Percentiles rank a stretch among this genome's conserved stretches.
phyloP scores from a whole-genome alignment of 2,113 vertebrate species.

The Elgaria multicarinata region DNA sequence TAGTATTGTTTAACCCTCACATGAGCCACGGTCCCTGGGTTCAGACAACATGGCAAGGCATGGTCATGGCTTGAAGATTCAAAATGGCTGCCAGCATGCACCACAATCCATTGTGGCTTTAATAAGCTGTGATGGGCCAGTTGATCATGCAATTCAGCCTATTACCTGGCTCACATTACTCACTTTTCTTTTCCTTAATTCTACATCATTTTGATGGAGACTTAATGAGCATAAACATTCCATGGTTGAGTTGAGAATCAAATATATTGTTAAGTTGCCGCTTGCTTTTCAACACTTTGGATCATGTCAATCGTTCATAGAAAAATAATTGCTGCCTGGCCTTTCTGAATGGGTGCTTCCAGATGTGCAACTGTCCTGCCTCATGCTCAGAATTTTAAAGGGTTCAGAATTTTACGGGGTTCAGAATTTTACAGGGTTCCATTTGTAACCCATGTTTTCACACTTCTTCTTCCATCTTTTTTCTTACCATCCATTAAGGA shows the following conservation, averaged over 20 bases:
- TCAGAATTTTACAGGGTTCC: not conserved
- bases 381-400: not conserved
- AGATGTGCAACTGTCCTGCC: not conserved
- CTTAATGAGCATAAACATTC: not conserved
- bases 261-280: not conserved
- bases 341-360: not conserved
- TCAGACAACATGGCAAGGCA: no score
- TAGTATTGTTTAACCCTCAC: no score
- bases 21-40: no score
- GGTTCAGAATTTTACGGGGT: not conserved
- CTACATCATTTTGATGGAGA: not conserved
- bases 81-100: no score
- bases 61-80: no score
- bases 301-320: not conserved
- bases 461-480: not conserved
- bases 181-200: not conserved
- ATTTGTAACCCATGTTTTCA: not conserved
- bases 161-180: not conserved
- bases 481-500: not conserved
- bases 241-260: not conserved
- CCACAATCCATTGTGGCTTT: no score
- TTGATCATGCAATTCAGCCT: no score
- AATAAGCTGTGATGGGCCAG: no score
- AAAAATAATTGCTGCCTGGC: not conserved
- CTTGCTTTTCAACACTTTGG: not conserved